Base-by-base conservation (phyloP, 1,140 invertebrate genomes). In the Metopolophium dirhodum region DNA sequence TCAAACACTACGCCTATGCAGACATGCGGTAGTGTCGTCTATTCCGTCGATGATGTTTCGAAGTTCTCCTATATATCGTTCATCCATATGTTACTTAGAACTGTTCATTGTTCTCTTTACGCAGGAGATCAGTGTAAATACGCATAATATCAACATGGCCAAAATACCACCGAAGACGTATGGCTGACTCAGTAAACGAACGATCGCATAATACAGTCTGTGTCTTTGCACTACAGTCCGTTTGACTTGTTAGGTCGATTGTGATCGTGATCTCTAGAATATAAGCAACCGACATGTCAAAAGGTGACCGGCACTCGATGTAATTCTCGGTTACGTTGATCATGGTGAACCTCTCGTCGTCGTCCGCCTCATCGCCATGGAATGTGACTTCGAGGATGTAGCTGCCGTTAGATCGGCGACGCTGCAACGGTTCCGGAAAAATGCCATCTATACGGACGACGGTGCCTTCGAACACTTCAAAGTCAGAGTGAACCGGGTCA, bases 31-130 rank as follows among this genome's bases (percentile, higher is more conserved):
- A 26, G 8, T 26, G 45, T 35, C 49, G 8, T 54, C 87, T 2
- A 89, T 35, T 23, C 87, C 87, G 2, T 49, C 87, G 1, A 49
- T 89, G n/a, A 89, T 89, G 87, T 89, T 54, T 51, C n/a, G 87
- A 35, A 89, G 87, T 26, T 89, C 87, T 3, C 30, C 49, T 2
- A 89, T 9, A 6, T 54, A 89, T 14, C n/a, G 87, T 14, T 22
- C 54, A n/a, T 54, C 20, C 18, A 20, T 23, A 0, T 35, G 49
- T 23, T 22, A 14, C 8, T 35, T 51, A 11, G 47, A 88, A 4
- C 22, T 35, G 49, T 4, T 18, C 49, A 54, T 30, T 54, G 54
- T 54, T n/a, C 22, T 88, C 35, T 35, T 88, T 22, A 20, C 18
- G n/a, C 20, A 9, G 30, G 54, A 54, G 0, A 88, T 9, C 49